A percentile compares a stretch with the other conserved stretches of the same genome.
Conservation (phyloP, 2,797 vertebrate genomes). For the Galaxias olidus region DNA sequence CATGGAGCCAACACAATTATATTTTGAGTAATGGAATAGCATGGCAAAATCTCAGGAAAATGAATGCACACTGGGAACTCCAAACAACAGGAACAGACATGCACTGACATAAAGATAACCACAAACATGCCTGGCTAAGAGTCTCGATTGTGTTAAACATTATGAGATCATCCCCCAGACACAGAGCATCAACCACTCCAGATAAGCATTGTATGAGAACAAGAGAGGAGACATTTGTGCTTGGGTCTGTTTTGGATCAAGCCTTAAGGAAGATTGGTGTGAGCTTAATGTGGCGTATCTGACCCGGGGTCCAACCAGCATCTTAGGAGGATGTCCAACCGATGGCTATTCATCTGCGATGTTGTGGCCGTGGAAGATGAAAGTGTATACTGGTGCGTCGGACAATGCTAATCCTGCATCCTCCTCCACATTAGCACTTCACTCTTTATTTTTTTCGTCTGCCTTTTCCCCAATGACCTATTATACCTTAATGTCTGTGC, state of each 20-base stretch:
- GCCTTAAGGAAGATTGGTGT: not conserved
- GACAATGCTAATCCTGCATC: conserved; percentile 27
- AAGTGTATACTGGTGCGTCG: not conserved
- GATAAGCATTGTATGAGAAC: too few species aligned
- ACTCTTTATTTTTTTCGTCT: not conserved
- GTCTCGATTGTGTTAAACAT: too few species aligned
- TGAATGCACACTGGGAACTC: too few species aligned
- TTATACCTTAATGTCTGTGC: conserved; percentile 10
- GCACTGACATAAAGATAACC: too few species aligned
- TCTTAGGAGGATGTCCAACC: not conserved
- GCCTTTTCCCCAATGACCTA: conserved; percentile 13
- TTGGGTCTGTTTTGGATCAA: not conserved
- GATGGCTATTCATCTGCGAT: conserved; percentile 6
- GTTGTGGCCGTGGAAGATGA: conserved; percentile 7
- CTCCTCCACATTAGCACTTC: conserved; percentile 20
- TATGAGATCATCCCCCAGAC: too few species aligned
- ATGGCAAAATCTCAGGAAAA: too few species aligned
- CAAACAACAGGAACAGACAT: too few species aligned
- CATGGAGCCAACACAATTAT: too few species aligned
- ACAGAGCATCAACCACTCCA: too few species aligned
- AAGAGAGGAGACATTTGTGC: not conserved
- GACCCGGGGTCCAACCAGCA: not conserved
- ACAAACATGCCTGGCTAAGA: too few species aligned
- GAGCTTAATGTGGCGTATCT: not conserved
- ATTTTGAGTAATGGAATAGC: too few species aligned